Conservation (phyloP, 2,888 invertebrate genomes). For the Lepetodrilus schrolli region DNA sequence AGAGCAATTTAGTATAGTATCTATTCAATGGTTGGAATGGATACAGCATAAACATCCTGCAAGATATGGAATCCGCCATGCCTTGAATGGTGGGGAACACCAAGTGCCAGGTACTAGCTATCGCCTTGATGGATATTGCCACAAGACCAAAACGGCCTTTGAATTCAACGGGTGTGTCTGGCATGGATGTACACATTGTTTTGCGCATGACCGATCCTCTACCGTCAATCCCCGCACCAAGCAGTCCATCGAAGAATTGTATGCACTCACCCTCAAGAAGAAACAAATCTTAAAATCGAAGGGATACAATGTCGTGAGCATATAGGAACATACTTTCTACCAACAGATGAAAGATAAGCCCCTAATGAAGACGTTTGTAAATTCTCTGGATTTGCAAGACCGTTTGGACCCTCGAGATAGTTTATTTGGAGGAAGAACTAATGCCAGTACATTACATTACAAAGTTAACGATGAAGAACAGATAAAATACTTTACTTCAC, state of each 20-base stretch:
- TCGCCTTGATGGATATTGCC: background rate
- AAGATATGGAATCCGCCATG: background rate
- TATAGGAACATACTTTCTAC: slow-evolving; percentile 54
- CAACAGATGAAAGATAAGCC: slow-evolving; percentile 36
- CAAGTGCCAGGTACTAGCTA: background rate
- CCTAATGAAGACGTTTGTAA: slow-evolving; percentile 37
- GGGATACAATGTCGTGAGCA: slow-evolving; percentile 42
- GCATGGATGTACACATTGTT: background rate
- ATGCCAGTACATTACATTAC: slow-evolving; percentile 51
- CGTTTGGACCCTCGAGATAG: slow-evolving; percentile 55
- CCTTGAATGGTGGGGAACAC: slow-evolving; percentile 1
- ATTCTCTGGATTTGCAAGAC: slow-evolving; percentile 36
- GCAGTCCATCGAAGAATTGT: slow-evolving; percentile 30
- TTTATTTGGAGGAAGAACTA: slow-evolving; percentile 60
- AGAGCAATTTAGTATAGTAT: slow-evolving; percentile 38
- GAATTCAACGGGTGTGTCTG: background rate
- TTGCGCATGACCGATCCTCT: background rate
- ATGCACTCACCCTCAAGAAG: slow-evolving; percentile 30
- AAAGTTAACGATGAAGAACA: slow-evolving; percentile 40
- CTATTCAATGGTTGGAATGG: slow-evolving; percentile 44
- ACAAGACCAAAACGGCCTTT: background rate
- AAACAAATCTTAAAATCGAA: background rate
- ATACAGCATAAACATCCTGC: background rate
- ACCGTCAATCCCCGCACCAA: background rate
- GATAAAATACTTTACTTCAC: slow-evolving; percentile 48